Evolutionary conservation across 2,888 invertebrate genomes (phyloP), one percentile per base, ranked within the genome.

Genomic region (Caenorhabditis japonica): DNA sequence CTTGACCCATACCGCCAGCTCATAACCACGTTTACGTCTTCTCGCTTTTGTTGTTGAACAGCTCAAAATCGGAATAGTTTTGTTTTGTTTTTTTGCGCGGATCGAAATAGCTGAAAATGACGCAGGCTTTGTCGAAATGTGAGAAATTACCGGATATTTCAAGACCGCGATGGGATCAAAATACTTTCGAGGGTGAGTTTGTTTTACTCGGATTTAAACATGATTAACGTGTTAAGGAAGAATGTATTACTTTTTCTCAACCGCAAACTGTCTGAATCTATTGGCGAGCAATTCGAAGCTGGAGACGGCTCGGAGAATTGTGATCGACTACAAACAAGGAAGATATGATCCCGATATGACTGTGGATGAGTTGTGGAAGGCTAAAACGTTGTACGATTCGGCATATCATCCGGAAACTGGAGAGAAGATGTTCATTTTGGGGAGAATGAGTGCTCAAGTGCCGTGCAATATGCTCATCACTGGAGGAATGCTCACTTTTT

Each of bases 381-480:
- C 93, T 10, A 99, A 99, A 89, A 92, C 93, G 85, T 88, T 97
- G 13, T 96, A 96, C 89, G 97, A 99, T 89, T 97, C 97, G 33
- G 97, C 97, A 0, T 97, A 92, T 88, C 99, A 99, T 89, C 97
- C 97, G 0, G 97, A 99, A 88, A 97, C 97, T 0, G 95, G 95
- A 1, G 96, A 97, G 88, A 95, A 95, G 89, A 94, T 96, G 93
- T 88, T 93, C 44, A 88, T 94, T 4, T 90, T 96, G 62, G 97
- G 99, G 0, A 91, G 99, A 44, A 99, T 99, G 97, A 93, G 95
- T 3, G 96, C 96, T 1, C 97, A 96, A 89, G 79, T 80, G n/a
- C 97, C 97, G 0, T 94, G 94, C 92, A 99, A 99, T 89, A 97
- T 95, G 90, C 88, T 93, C 58, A 95, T 99, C 84, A 96, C 96